Percentiles rank a stretch among this genome's conserved stretches.
Conservation (phyloP, 2,113 vertebrate species). For the Oryzias melastigma region DNA sequence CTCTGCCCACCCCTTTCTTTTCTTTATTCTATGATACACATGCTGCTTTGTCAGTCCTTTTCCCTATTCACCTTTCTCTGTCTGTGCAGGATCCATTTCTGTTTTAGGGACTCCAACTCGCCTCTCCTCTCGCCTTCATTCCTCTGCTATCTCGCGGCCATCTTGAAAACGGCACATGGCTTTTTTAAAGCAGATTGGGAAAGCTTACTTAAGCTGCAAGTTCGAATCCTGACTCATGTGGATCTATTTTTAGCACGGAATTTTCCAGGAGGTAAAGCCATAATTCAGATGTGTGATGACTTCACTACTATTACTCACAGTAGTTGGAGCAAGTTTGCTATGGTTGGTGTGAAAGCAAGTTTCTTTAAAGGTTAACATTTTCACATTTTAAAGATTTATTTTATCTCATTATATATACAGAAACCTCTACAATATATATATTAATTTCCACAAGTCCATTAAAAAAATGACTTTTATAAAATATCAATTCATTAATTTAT, state of each 20-base stretch:
- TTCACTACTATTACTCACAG: background rate
- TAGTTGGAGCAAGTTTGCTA: background rate
- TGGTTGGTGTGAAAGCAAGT: too few species aligned
- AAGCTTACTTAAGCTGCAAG: constrained; percentile 1
- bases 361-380: too few species aligned
- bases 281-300: background rate
- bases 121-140: constrained; percentile 7
- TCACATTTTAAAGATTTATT: too few species aligned
- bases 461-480: too few species aligned
- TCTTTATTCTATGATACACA: constrained; percentile 11
- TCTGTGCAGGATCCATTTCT: constrained; percentile 8
- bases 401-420: too few species aligned
- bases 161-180: background rate
- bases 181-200: constrained; percentile 6
- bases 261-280: constrained; percentile 1
- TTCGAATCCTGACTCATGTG: background rate
- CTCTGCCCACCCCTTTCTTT: constrained; percentile 3
- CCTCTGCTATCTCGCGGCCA: constrained; percentile 15
- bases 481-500: too few species aligned
- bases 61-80: constrained; percentile 25
- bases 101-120: constrained; percentile 14
- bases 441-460: too few species aligned
- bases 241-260: constrained; percentile 5
- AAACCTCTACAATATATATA: too few species aligned
- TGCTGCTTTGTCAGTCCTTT: constrained; percentile 33